These are phyloP conservation scores for Calameuta pallipes DNA, from an alignment of 2,888 invertebrate species.

Conservation along the genomic window DNA sequence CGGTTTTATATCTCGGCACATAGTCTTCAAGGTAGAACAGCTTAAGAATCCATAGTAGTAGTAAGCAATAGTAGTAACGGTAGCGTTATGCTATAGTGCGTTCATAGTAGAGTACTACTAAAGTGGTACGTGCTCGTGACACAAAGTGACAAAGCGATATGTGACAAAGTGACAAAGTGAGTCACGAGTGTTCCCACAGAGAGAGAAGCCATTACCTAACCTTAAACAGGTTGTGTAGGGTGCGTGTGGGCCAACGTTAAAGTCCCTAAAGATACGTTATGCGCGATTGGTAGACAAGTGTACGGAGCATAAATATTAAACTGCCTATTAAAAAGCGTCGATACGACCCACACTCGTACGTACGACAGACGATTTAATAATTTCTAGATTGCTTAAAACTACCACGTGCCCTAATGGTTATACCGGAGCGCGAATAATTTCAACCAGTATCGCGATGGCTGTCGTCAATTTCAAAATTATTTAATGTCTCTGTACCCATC, in stretches of 20 bases:
- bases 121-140: background rate
- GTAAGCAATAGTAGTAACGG: background rate
- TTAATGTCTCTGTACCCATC: too few species aligned
- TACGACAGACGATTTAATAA: too few species aligned
- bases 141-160: background rate
- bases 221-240: background rate
- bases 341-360: too few species aligned
- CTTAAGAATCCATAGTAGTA: background rate
- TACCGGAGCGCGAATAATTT: too few species aligned
- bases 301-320: too few species aligned
- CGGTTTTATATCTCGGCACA: background rate
- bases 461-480: too few species aligned
- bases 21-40: background rate
- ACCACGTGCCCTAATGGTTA: too few species aligned
- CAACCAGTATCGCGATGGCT: too few species aligned
- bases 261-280: background rate
- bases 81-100: background rate
- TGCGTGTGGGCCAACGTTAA: background rate
- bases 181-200: slow-evolving; percentile 9
- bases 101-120: background rate
- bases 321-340: too few species aligned
- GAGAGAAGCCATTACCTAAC: slow-evolving; percentile 5
- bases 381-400: too few species aligned
- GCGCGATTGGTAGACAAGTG: too few species aligned
- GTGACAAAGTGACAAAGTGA: slow-evolving; percentile 4